Evolutionary conservation across 2,797 vertebrate species (phyloP).

Genomic region (Channallabes apus): DNA sequence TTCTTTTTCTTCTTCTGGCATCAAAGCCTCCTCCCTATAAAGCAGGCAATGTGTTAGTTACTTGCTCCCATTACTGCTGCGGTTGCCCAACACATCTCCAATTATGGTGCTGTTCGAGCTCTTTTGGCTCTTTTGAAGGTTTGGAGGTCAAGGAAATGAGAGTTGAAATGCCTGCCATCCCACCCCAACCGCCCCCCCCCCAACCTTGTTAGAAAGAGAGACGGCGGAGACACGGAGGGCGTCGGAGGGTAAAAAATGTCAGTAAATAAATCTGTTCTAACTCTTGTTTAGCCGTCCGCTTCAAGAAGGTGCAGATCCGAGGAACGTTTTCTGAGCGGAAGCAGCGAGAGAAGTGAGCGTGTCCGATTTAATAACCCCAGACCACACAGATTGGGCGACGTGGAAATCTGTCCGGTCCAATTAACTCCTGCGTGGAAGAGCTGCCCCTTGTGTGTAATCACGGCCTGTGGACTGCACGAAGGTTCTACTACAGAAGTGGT

Average conservation of each 20-base stretch:
- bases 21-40: conserved; percentile 42
- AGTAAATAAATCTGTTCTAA: conserved; percentile 42
- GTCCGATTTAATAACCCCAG: conserved; percentile 46
- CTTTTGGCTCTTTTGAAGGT: conserved; percentile 40
- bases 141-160: conserved; percentile 50
- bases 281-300: conserved; percentile 20
- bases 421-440: conserved; percentile 33
- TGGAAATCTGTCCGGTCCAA: conserved; percentile 42
- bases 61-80: conserved; percentile 39
- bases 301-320: conserved; percentile 1
- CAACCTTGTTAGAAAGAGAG: background rate
- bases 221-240: conserved; percentile 14
- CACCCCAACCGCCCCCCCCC: background rate
- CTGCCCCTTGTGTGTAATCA: conserved; percentile 20
- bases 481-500: background rate
- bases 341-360: background rate
- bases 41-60: conserved; percentile 36
- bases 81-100: conserved; percentile 50
- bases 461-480: conserved; percentile 10
- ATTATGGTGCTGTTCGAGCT: conserved; percentile 49
- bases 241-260: conserved; percentile 23
- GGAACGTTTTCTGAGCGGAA: conserved; percentile 36
- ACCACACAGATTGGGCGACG: conserved; percentile 36
- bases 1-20: conserved; percentile 35
- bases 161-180: conserved; percentile 35